phyloP scores from a whole-genome alignment of 2,888 invertebrate genomes.

The Caenorhabditis angaria region DNA sequence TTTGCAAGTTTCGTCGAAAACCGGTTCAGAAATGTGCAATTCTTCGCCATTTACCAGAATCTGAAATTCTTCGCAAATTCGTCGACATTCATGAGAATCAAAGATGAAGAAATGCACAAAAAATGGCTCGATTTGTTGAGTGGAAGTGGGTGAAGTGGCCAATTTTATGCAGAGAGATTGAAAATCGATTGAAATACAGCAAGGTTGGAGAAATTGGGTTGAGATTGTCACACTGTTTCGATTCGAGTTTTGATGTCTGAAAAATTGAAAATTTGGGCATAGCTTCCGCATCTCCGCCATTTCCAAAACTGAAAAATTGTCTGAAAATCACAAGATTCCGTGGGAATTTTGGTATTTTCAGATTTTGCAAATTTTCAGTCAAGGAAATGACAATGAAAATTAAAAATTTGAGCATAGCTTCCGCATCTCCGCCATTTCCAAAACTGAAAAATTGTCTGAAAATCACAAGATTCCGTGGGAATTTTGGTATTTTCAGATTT shows the following conservation, averaged over 20 bases:
- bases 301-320: no score
- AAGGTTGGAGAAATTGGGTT: not conserved
- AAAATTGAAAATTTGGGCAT: slow-evolving; percentile 1
- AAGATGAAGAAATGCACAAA: slow-evolving; percentile 88
- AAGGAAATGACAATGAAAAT: no score
- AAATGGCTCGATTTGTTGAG: slow-evolving; percentile 85
- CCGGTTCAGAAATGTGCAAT: slow-evolving; percentile 38
- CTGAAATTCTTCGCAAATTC: slow-evolving; percentile 67
- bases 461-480: no score
- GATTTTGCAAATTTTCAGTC: no score
- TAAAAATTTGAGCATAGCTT: no score
- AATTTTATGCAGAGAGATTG: slow-evolving; percentile 30
- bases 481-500: no score
- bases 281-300: no score
- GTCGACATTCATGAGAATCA: slow-evolving; percentile 78
- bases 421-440: no score
- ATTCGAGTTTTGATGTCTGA: not conserved
- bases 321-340: no score
- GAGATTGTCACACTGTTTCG: not conserved
- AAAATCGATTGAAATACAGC: slow-evolving; percentile 43
- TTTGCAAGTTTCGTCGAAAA: slow-evolving; percentile 28
- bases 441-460: no score
- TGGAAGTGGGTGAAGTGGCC: slow-evolving; percentile 6
- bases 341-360: no score
- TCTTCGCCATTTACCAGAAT: slow-evolving; percentile 53